Evolutionary conservation across 2,888 invertebrate genomes (phyloP).

Genomic region (Muscina levida): DNA sequence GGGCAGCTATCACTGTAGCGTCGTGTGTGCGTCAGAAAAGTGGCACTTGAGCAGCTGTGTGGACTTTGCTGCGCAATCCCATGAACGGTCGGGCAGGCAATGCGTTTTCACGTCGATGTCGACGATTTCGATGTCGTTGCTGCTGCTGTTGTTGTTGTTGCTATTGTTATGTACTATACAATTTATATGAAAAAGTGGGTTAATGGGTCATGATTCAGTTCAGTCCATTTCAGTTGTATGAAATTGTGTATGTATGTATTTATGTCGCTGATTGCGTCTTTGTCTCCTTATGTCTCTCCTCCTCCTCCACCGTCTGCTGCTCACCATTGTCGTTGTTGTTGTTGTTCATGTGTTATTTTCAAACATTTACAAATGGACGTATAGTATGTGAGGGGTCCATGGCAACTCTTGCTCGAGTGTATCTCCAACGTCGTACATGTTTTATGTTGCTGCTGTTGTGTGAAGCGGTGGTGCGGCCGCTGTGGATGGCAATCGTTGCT

Average conservation of each 20-base stretch:
- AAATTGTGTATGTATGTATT: too few relatives aligned
- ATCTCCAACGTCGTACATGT: too few relatives aligned
- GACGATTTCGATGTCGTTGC: constrained; percentile 16
- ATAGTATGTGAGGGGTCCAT: neutral
- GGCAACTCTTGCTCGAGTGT: too few relatives aligned
- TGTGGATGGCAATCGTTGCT: neutral
- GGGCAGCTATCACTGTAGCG: neutral
- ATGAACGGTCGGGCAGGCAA: constrained; percentile 10
- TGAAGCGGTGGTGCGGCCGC: too few relatives aligned
- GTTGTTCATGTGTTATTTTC: too few relatives aligned
- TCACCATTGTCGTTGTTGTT: neutral
- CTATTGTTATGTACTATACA: neutral
- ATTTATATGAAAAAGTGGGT: constrained; percentile 70
- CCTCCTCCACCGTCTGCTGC: neutral
- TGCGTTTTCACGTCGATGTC: constrained; percentile 10
- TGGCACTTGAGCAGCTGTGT: constrained; percentile 44
- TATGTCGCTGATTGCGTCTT: too few relatives aligned
- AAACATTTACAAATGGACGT: too few relatives aligned
- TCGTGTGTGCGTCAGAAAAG: constrained; percentile 3
- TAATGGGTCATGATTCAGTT: constrained; percentile 78
- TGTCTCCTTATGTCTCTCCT: neutral
- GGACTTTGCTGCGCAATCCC: constrained; percentile 4
- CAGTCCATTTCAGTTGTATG: constrained; percentile 60
- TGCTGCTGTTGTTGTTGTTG: constrained; percentile 21
- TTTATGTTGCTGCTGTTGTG: neutral